Base-by-base conservation (phyloP, 2,113 vertebrate genomes). In the Rhinogobius similis region DNA sequence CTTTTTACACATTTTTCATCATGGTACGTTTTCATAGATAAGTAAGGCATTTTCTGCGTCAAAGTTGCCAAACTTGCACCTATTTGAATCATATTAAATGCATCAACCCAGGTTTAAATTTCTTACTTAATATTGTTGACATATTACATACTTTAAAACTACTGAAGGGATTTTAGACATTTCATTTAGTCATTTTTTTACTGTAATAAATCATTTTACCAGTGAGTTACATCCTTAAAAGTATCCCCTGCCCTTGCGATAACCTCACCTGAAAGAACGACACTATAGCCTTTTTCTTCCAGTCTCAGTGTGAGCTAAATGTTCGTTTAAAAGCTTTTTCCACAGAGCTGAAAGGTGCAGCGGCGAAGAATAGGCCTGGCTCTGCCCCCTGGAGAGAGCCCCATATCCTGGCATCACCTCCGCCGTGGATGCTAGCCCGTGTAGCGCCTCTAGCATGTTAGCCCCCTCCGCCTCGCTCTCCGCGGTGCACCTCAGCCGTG, bases 321-420 rank as follows among this genome's bases (percentile, higher is more conserved):
- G 24, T 24, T 63, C 70, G 61, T 75, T 13, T 70, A 71, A 83
- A 75, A 75, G 71, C 62, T 36, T 59, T n/a, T 77, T 75, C 69
- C 75, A 73, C 66, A 16, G 43, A 73, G 70, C 62, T 78, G 43
- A 72, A 72, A 78, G 65, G 55, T 23, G 23, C 14, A 4, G 58
- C 61, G 62, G 52, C 65, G 66, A 70, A 79, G 67, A 72, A 72
- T 48, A 56, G 5, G 72, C 59, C 65, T 66, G 36, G 72, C 55
- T 84, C 70, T 62, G 56, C 71, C 4, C 62, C 74, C 59, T 64
- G 12, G 64, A 61, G 58, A 82, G 61, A 77, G 27, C 18, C 3
- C 5, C 53, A 41, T 65, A 72, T 27, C 26, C 24, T 58, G 55
- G 55, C 55, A 29, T 58, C 55, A 27, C 55, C 55, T 65, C 62